Evolutionary conservation across 2,888 invertebrate species (phyloP).

Genomic region (Strigamia maritima): DNA sequence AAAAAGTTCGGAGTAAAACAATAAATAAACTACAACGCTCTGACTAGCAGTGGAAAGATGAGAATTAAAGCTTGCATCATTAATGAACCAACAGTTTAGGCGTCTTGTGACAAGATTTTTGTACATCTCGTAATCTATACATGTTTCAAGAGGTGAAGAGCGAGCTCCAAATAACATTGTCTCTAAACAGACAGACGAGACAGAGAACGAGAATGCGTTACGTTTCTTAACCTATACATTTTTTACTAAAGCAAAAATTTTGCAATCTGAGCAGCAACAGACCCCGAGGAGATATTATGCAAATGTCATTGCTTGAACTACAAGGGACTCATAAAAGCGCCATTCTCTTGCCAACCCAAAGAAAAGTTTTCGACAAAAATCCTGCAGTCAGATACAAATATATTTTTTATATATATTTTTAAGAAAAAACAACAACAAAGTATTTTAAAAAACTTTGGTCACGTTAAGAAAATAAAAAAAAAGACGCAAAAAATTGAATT

Average conservation of each 20-base stretch:
- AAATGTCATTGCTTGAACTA: slow-evolving; percentile 24
- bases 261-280: slow-evolving; percentile 30
- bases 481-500: not conserved
- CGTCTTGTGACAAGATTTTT: not conserved
- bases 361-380: slow-evolving; percentile 9
- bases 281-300: slow-evolving; percentile 36
- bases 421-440: not conserved
- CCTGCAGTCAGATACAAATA: not conserved
- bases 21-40: not conserved
- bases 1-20: not conserved
- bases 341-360: not conserved
- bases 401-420: not conserved
- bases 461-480: not conserved
- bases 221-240: slow-evolving; percentile 4
- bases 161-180: not conserved
- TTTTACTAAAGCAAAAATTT: not conserved
- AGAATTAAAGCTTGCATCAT: not conserved
- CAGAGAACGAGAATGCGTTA: not conserved
- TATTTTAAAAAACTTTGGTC: too few relatives aligned
- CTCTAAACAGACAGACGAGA: not conserved
- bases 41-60: not conserved
- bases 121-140: not conserved
- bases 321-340: slow-evolving; percentile 31
- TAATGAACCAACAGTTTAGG: not conserved
- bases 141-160: not conserved